Base-by-base conservation (phyloP, 2,797 vertebrate species). In the Allobates femoralis region DNA sequence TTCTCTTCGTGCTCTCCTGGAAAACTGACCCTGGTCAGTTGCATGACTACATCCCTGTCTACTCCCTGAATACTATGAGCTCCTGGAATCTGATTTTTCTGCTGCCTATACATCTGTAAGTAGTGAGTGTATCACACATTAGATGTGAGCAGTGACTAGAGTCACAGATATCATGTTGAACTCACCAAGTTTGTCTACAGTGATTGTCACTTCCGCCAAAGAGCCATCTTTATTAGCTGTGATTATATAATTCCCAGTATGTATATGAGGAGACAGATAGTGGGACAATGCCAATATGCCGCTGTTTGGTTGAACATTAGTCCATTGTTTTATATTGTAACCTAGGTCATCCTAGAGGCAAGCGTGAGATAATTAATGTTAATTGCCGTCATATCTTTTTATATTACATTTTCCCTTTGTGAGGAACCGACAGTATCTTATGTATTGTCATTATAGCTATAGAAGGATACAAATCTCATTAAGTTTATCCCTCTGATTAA, bases 211-310 rank as follows among this genome's bases (percentile, higher is more conserved):
- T 0, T 51, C 1, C 3, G 37, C 79, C 0, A 0, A 73, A 10
- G 26, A 69, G 0, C 0, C 14, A 26, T 58, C 26, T 3, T 74
- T 2, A 32, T 3, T 19, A 82, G 41, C 76, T 0, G 8, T 0
- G 23, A 92, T 90, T 55, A 0, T 23, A 62, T 91, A 91, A 0
- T 2, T 69, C 77, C 90, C 91, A 84, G 88, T 37, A 3, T 28
- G 67, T 0, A 16, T 30, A 53, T 91, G 80, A 0, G 51, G 34
- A 3, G 75, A 62, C 83, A 91, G 79, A 0, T 51, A 78, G 62
- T 88, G 69, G 84, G 86, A 85, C 58, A 91, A 50, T 1, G 90
- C 90, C 86, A 87, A 74, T 0, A 92, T 91, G 10, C 91, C 91
- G 32, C 90, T 87, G n/a, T 0, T 66, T 0, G 46, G 86, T 1